Percentiles rank a stretch among this genome's conserved stretches.
phyloP scores from a whole-genome alignment of 2,113 vertebrate species.

The Carassius auratus region DNA sequence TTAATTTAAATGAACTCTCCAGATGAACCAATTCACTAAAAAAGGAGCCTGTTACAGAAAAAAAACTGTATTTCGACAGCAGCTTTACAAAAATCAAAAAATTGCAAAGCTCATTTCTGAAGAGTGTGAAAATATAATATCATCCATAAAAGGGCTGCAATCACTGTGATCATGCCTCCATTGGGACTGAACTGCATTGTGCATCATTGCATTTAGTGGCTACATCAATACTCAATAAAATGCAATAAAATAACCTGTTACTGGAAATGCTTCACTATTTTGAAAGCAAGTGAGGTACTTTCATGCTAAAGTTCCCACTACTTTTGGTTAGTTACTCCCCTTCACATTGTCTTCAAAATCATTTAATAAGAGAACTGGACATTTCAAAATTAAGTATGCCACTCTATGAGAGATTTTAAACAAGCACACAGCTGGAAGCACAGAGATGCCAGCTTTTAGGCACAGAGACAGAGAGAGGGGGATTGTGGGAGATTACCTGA shows the following conservation, averaged over 20 bases:
- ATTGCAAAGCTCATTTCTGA: neutral
- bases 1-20: neutral
- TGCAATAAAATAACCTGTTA: neutral
- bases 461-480: slow-evolving; percentile 25
- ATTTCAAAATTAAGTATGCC: slow-evolving; percentile 17
- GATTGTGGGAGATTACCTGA: slow-evolving; percentile 29
- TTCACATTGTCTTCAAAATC: slow-evolving; percentile 8
- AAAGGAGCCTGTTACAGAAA: neutral
- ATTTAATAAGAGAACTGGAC: slow-evolving; percentile 9
- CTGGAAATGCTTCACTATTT: neutral
- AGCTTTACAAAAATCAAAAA: neutral
- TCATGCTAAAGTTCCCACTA: neutral
- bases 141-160: neutral
- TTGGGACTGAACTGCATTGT: neutral
- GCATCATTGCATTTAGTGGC: neutral
- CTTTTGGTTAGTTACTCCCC: neutral
- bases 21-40: neutral
- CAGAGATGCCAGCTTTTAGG: slow-evolving; percentile 2
- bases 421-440: slow-evolving; percentile 29
- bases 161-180: neutral
- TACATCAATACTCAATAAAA: neutral
- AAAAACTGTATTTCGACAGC: neutral
- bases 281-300: neutral
- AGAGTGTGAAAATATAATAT: neutral
- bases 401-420: slow-evolving; percentile 24